Evolutionary conservation across 2,888 invertebrate genomes (phyloP), one percentile per base, ranked within the genome.

Genomic region (Belgica antarctica): DNA sequence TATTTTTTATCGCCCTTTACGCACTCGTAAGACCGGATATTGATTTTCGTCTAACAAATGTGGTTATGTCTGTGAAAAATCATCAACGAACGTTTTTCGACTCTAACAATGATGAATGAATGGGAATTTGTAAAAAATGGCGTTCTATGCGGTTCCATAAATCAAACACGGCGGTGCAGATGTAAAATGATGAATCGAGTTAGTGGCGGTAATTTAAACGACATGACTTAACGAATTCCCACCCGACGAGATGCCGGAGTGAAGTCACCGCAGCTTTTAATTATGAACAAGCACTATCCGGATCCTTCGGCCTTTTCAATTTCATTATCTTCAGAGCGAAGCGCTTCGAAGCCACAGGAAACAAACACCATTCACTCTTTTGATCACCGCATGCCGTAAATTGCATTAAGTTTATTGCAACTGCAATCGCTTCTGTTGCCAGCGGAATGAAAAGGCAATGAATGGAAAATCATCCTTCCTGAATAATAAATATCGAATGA

Each of bases 361-460:
- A 12, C 24, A 24, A 59, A 27, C 52, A 3, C 52, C n/a, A 59
- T 59, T 46, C 63, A 15, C 19, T 25, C 27, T 19, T 22, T 66
- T 25, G 46, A 28, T 57, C 46, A 31, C 66, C 66, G n/a, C 31
- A 52, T 22, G 24, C 28, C 28, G 47, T 68, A 68, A 66, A 47
- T 65, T 52, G 28, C 52, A 12, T 68, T 65, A 31, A 65, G 28
- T 52, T 68, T 68, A 52, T 52, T 68, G 66, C 66, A 68, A 68
- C 66, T 68, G 66, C 66, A 68, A 57, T 17, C 31, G 22, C 52
- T 31, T 31, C 19, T 8, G 52, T 22, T 41, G 52, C 52, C 15
- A 25, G 15, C n/a, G 24, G 7, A 36, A 27, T 47, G 22, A 57
- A 57, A 68, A 34, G 57, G 57, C 57, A 68, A 34, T 66, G 47